Conservation (phyloP, 2,888 invertebrate species). For the Tortricodes alternella region DNA sequence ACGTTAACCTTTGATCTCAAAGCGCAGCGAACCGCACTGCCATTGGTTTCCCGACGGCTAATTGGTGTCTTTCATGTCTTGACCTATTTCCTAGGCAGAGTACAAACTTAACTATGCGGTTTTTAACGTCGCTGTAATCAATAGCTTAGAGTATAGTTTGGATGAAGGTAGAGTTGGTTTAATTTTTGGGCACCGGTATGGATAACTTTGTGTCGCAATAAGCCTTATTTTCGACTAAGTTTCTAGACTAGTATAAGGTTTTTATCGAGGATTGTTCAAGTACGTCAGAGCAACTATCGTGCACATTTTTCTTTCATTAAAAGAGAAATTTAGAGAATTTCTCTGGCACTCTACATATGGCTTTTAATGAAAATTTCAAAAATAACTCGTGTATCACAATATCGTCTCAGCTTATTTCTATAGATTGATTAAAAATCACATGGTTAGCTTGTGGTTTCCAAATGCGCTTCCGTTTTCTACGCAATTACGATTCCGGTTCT, state of each 20-base stretch:
- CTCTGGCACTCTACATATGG: too few relatives aligned
- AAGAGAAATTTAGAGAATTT: too few relatives aligned
- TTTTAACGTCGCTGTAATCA: not conserved
- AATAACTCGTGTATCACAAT: too few relatives aligned
- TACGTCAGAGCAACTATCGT: too few relatives aligned
- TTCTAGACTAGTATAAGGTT: not conserved
- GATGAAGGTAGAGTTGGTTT: not conserved
- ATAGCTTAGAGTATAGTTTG: not conserved
- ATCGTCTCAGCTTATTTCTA: too few relatives aligned
- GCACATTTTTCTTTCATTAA: too few relatives aligned
- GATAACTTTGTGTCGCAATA: not conserved
- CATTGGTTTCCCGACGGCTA: constrained; percentile 3
- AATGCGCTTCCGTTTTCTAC: too few relatives aligned
- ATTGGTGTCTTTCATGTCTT: constrained; percentile 21
- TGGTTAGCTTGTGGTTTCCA: too few relatives aligned
- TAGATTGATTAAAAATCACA: too few relatives aligned
- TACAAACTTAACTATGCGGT: constrained; percentile 1
- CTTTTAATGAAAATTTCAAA: too few relatives aligned
- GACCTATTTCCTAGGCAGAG: constrained; percentile 4
- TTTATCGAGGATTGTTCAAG: too few relatives aligned
- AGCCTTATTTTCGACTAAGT: not conserved
- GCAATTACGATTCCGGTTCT: too few relatives aligned
- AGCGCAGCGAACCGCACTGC: constrained; percentile 5
- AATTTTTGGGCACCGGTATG: not conserved
- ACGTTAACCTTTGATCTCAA: not conserved